Evolutionary conservation across 2,113 vertebrate genomes (phyloP).

Genomic region (Pogona vitticeps): DNA sequence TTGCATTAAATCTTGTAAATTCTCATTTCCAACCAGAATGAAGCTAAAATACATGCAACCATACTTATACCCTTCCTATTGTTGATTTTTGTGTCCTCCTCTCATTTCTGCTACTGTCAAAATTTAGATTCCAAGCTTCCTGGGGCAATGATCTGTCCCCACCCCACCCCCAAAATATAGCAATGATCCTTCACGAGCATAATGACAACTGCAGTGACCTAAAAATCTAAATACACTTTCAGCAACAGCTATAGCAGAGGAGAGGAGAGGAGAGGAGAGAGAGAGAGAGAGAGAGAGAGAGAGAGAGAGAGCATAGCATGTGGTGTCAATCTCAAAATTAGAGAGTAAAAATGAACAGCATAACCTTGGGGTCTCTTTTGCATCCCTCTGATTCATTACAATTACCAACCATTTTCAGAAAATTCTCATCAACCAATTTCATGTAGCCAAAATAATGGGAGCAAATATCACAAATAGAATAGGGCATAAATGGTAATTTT

Average conservation of each 20-base stretch:
- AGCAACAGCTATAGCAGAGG: not conserved
- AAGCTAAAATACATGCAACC: not conserved
- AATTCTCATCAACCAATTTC: constrained; percentile 63
- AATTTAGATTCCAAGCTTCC: not conserved
- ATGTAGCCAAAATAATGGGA: constrained; percentile 58
- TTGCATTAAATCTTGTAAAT: not conserved
- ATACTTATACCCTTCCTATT: not conserved
- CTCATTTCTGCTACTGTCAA: not conserved
- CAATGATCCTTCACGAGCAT: not conserved
- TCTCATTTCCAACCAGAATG: not conserved
- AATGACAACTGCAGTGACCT: not conserved
- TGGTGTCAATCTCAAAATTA: not conserved
- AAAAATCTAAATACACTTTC: constrained; percentile 1
- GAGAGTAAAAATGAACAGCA: constrained; percentile 1
- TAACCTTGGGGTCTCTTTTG: not conserved
- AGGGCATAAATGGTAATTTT: constrained; percentile 68
- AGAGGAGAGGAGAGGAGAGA: not conserved
- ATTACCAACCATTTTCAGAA: constrained; percentile 63
- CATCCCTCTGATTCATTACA: constrained; percentile 42
- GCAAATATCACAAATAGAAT: constrained; percentile 60
- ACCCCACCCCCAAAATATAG: not conserved
- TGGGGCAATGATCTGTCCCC: not conserved
- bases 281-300: not conserved
- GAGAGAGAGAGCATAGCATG: not conserved
- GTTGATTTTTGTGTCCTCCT: too few species aligned